Conservation (phyloP, 2,797 vertebrate species). For the Lemur catta region DNA sequence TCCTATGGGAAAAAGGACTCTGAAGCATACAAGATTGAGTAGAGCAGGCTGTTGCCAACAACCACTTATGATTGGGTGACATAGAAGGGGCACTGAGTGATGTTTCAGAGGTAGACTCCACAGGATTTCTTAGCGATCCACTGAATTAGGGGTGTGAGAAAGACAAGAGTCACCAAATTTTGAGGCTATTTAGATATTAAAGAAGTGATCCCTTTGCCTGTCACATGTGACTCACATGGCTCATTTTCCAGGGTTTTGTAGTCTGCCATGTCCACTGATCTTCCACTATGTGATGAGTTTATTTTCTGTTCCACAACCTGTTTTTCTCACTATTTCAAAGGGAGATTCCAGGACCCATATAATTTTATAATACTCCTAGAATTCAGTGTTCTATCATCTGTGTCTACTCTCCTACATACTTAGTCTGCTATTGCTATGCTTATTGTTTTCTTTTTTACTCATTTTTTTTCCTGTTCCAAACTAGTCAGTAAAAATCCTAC, state of each 20-base stretch:
- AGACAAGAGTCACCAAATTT: not conserved
- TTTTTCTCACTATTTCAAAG: not conserved
- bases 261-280: not conserved
- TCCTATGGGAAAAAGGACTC: not conserved
- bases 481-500: not conserved
- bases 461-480: not conserved
- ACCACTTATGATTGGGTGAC: not conserved
- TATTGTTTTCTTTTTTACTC: not conserved
- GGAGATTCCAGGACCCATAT: not conserved
- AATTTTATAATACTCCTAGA: not conserved
- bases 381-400: not conserved
- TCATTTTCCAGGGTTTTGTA: not conserved
- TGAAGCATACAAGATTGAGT: not conserved
- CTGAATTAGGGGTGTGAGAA: not conserved
- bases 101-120: not conserved
- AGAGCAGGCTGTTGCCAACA: not conserved
- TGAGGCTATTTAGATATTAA: not conserved
- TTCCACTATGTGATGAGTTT: not conserved
- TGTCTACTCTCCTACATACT: not conserved
- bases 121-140: not conserved
- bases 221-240: not conserved
- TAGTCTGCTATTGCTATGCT: not conserved
- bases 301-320: not conserved
- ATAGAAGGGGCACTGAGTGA: not conserved
- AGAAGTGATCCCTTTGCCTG: not conserved